phyloP scores from a whole-genome alignment of 2,797 vertebrate genomes.

The Gymnoscopelus microlampas region DNA sequence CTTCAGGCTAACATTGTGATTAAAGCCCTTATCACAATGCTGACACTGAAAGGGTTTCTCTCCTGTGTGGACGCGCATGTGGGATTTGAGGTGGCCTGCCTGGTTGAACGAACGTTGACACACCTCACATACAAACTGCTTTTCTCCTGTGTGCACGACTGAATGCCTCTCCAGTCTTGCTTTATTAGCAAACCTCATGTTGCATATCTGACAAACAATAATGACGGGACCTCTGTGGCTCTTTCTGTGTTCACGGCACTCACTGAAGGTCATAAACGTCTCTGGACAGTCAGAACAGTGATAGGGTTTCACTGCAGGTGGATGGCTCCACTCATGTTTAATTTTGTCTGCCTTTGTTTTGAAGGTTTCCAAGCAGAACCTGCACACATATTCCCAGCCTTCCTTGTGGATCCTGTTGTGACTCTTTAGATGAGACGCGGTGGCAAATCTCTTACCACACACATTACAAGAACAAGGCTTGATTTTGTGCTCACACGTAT shows the following conservation, averaged over 20 bases:
- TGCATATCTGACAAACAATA: constrained; percentile 36
- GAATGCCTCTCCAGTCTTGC: neutral
- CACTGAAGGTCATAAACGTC: constrained; percentile 33
- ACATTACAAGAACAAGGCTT: neutral
- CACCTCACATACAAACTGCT: too few relatives aligned
- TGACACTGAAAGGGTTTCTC: too few relatives aligned
- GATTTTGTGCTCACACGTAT: constrained; percentile 1
- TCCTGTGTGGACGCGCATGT: too few relatives aligned
- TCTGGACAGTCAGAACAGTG: constrained; percentile 60
- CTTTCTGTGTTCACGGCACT: constrained; percentile 44
- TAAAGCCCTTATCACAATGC: too few relatives aligned
- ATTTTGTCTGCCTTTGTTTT: constrained; percentile 2
- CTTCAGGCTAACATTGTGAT: too few relatives aligned
- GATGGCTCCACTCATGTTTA: constrained; percentile 44
- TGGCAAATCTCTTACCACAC: neutral
- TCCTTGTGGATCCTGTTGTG: neutral
- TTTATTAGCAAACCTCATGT: too few relatives aligned
- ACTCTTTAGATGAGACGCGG: neutral
- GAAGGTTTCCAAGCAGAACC: neutral
- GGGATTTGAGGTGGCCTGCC: too few relatives aligned
- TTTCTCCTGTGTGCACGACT: too few relatives aligned
- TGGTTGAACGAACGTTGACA: too few relatives aligned
- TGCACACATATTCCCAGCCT: neutral
- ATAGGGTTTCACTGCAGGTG: constrained; percentile 31
- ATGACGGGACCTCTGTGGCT: constrained; percentile 38